phyloP scores from a whole-genome alignment of 2,113 vertebrate genomes.

The Platichthys flesus region DNA sequence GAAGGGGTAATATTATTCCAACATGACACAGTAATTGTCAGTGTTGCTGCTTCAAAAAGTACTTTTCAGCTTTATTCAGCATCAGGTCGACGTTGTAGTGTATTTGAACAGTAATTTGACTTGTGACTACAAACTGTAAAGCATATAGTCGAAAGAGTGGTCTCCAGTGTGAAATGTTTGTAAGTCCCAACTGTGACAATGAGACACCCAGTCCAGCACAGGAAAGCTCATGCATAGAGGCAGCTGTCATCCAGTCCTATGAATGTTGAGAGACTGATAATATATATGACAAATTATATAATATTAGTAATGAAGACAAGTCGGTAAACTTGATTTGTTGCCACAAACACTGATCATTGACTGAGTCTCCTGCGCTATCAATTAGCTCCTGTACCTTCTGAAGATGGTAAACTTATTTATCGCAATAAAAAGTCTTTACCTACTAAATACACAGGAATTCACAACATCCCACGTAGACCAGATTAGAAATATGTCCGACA shows the following conservation, averaged over 20 bases:
- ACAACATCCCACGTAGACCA: no score
- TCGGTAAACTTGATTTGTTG: constrained; percentile 5
- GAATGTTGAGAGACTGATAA: background rate
- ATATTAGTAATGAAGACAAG: background rate
- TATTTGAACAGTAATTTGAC: constrained; percentile 41
- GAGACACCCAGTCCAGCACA: constrained; percentile 1
- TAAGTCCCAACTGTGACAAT: constrained; percentile 9
- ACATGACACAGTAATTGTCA: constrained; percentile 17
- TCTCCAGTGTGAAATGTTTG: constrained; percentile 21
- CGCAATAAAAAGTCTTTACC: no score
- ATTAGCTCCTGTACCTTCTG: background rate
- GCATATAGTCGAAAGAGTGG: background rate
- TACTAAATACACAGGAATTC: background rate
- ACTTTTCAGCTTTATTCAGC: constrained; percentile 39
- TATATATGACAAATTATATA: background rate
- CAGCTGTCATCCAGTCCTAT: background rate
- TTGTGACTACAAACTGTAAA: constrained; percentile 37
- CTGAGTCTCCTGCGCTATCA: background rate
- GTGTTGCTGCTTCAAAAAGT: constrained; percentile 37
- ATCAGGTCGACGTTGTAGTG: constrained; percentile 29
- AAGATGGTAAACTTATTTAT: background rate
- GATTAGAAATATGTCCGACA: no score
- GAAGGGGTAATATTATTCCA: background rate
- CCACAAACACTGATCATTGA: constrained; percentile 2
- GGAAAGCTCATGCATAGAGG: background rate